Evolutionary conservation across 2,888 invertebrate species (phyloP).

Genomic region (Scelioninae gen. 2): DNA sequence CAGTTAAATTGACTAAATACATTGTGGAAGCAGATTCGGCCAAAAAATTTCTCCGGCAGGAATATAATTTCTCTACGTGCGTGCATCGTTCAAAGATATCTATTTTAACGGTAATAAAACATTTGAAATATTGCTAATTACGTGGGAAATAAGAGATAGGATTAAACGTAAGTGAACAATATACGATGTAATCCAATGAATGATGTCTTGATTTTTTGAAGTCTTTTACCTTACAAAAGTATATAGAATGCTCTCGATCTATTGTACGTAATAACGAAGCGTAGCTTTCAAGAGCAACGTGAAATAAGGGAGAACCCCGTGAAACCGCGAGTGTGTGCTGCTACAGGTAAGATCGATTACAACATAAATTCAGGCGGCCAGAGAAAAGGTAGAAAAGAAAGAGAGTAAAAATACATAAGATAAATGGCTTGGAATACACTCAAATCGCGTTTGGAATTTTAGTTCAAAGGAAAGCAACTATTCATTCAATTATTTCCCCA

Average conservation of each 20-base stretch:
- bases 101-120: no score
- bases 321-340: slow-evolving; percentile 55
- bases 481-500: slow-evolving; percentile 46
- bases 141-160: slow-evolving; percentile 29
- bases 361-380: slow-evolving; percentile 55
- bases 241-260: slow-evolving; percentile 48
- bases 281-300: slow-evolving; percentile 53
- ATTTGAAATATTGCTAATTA: slow-evolving; percentile 30
- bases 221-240: slow-evolving; percentile 38
- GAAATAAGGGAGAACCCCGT: slow-evolving; percentile 51
- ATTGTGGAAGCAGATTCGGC: no score
- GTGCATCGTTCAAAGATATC: no score
- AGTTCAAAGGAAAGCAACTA: slow-evolving; percentile 37
- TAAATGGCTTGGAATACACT: slow-evolving; percentile 54
- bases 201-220: slow-evolving; percentile 51
- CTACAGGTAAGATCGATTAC: slow-evolving; percentile 59
- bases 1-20: no score
- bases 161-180: slow-evolving; percentile 45
- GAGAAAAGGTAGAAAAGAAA: slow-evolving; percentile 49
- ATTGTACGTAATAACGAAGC: slow-evolving; percentile 57
- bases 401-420: slow-evolving; percentile 52
- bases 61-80: no score
- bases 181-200: slow-evolving; percentile 43
- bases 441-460: slow-evolving; percentile 57
- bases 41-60: no score